Evolutionary conservation across 1,140 invertebrate genomes (phyloP).

Genomic region (Diuraphis noxia): DNA sequence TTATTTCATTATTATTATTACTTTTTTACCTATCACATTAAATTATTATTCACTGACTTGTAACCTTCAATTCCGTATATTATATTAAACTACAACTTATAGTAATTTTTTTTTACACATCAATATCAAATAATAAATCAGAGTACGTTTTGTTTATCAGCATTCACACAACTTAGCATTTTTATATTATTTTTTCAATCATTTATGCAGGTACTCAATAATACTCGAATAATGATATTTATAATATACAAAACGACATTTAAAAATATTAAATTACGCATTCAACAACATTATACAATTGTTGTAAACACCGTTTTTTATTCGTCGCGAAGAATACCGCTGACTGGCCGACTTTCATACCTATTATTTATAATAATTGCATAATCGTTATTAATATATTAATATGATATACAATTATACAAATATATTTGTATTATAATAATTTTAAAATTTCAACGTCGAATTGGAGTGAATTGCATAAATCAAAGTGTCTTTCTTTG

Average conservation of each 20-base stretch:
- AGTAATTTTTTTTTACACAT: background rate
- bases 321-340: background rate
- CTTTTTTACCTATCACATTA: background rate
- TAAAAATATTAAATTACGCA: conserved; percentile 35
- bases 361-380: background rate
- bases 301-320: background rate
- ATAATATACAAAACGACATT: background rate
- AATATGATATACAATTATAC: background rate
- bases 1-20: background rate
- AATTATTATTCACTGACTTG: background rate
- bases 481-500: background rate
- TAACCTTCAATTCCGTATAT: background rate
- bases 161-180: background rate
- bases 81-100: background rate
- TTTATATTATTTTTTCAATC: background rate
- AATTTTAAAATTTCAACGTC: background rate
- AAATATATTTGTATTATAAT: background rate
- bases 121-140: background rate
- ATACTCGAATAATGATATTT: background rate
- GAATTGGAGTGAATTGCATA: background rate
- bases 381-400: background rate
- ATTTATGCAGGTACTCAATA: background rate
- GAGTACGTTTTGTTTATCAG: background rate
- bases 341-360: background rate
- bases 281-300: background rate